Percentiles rank a stretch among this genome's conserved stretches.
These are phyloP conservation scores for Griposia aprilina DNA, from an alignment of 2,888 invertebrate genomes.

Conservation along the genomic window DNA sequence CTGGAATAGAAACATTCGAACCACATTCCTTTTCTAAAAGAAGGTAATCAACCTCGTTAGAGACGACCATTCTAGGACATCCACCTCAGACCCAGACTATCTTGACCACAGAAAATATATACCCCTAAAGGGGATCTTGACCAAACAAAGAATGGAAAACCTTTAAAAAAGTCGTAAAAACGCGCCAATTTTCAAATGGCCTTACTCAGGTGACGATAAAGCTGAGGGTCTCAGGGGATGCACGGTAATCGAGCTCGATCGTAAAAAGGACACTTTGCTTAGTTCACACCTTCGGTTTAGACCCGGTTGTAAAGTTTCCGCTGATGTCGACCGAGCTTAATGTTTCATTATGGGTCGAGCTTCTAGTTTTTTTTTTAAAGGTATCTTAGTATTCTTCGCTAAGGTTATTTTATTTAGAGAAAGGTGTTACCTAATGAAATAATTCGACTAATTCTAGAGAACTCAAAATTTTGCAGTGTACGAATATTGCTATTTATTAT, in stretches of 20 bases:
- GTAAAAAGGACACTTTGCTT: constrained; percentile 84
- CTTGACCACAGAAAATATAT: no score
- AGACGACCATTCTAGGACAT: constrained; percentile 16
- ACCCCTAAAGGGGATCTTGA: no score
- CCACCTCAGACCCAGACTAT: constrained; percentile 26
- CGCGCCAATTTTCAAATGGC: constrained; percentile 77
- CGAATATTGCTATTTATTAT: not conserved
- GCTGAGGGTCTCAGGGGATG: constrained; percentile 75
- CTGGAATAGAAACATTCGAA: constrained; percentile 2
- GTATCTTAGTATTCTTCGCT: not conserved
- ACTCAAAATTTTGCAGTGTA: not conserved
- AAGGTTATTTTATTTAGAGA: not conserved
- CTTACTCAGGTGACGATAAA: constrained; percentile 89
- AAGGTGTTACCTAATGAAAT: not conserved
- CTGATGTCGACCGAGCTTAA: constrained; percentile 68
- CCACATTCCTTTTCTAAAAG: constrained; percentile 32
- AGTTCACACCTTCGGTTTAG: constrained; percentile 73
- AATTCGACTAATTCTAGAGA: not conserved
- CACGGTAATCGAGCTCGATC: constrained; percentile 79
- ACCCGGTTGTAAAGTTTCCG: constrained; percentile 63
- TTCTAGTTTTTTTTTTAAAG: constrained; percentile 11
- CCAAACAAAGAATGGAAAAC: constrained; percentile 47
- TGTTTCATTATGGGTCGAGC: constrained; percentile 58
- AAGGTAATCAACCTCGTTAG: constrained; percentile 26
- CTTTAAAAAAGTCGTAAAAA: constrained; percentile 66